A percentile compares a stretch with the other conserved stretches of the same genome.
Evolutionary conservation across 1,140 invertebrate species (phyloP).

Genomic region (Drosophila aff.): DNA sequence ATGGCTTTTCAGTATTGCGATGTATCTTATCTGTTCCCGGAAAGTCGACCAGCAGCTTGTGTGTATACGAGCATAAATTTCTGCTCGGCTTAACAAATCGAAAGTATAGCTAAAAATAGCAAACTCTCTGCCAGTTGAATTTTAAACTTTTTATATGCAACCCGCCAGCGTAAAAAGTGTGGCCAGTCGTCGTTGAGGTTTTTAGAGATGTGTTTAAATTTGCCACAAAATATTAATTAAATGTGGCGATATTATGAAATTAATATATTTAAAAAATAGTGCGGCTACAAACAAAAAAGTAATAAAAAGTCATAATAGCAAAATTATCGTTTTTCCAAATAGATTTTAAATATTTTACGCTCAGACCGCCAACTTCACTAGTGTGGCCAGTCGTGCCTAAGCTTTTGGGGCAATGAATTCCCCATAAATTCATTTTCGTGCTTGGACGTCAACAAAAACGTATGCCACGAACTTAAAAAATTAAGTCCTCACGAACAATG

Average conservation of each 20-base stretch:
- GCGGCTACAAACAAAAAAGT: too few species aligned
- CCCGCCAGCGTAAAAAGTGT: conserved; percentile 13
- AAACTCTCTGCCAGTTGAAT: not conserved
- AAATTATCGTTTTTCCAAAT: not conserved
- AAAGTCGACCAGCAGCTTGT: conserved; percentile 8
- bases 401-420: conserved; percentile 10
- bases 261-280: too few species aligned
- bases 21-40: conserved; percentile 17
- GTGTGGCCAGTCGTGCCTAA: conserved; percentile 2
- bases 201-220: conserved; percentile 1
- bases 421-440: conserved; percentile 19
- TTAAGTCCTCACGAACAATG: conserved; percentile 5
- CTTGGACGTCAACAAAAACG: conserved; percentile 50
- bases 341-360: not conserved
- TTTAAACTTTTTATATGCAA: not conserved
- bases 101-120: conserved; percentile 13
- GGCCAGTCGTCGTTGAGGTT: not conserved
- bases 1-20: not conserved
- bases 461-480: conserved; percentile 36
- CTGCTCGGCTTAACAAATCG: conserved; percentile 3
- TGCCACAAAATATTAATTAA: conserved; percentile 11
- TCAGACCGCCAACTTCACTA: conserved; percentile 2
- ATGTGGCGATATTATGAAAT: not conserved
- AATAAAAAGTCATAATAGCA: too few species aligned
- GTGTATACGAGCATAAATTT: conserved; percentile 3